A percentile compares a stretch with the other conserved stretches of the same genome.
phyloP scores from a whole-genome alignment of 2,888 invertebrate species.

The Dicranocentrus wangi region DNA sequence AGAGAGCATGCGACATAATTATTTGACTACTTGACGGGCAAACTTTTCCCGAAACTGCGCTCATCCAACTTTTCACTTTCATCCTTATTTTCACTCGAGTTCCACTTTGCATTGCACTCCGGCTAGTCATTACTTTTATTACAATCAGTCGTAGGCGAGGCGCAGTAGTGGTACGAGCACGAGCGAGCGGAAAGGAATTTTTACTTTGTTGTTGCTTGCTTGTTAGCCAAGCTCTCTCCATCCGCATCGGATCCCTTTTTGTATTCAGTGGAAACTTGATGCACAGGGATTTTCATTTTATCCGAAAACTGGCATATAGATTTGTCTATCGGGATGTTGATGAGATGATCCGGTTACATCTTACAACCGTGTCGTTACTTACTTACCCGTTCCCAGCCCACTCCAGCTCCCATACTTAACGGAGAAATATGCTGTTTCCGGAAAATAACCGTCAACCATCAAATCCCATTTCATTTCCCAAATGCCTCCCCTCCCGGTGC shows the following conservation, averaged over 20 bases:
- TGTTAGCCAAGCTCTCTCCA: neutral
- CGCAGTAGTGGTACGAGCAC: neutral
- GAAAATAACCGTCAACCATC: constrained; percentile 34
- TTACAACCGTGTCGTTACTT: no score
- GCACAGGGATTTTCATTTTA: neutral
- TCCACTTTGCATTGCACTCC: constrained; percentile 16
- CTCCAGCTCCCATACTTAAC: neutral
- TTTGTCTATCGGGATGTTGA: constrained; percentile 26
- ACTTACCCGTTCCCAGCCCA: no score
- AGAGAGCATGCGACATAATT: constrained; percentile 42
- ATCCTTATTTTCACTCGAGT: constrained; percentile 8
- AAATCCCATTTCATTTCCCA: constrained; percentile 33
- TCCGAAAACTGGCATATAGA: neutral
- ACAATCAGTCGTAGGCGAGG: neutral
- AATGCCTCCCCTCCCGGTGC: constrained; percentile 2
- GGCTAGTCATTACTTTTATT: constrained; percentile 50
- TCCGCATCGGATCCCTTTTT: no score
- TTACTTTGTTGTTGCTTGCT: neutral
- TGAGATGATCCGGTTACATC: neutral
- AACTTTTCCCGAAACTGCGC: constrained; percentile 26
- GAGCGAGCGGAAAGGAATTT: neutral
- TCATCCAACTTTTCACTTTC: constrained; percentile 28
- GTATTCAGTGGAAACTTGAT: no score
- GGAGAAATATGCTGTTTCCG: neutral
- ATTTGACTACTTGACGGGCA: constrained; percentile 39